These are phyloP conservation scores for Hirtodrosophila alboralis DNA, from an alignment of 2,888 invertebrate species.

Conservation along the genomic window DNA sequence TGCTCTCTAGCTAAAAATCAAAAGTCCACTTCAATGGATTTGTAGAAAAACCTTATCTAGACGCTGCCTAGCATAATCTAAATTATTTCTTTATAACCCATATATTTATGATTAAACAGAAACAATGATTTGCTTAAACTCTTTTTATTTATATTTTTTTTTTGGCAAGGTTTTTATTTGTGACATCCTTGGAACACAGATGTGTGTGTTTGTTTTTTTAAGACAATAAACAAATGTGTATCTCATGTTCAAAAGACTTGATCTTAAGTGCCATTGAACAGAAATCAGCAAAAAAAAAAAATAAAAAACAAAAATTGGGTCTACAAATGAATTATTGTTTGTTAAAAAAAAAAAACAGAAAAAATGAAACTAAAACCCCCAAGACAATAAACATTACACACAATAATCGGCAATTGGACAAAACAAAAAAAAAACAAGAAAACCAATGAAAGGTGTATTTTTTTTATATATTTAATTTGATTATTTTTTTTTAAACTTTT, in stretches of 20 bases:
- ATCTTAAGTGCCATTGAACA: constrained; percentile 48
- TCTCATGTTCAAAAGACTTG: constrained; percentile 12
- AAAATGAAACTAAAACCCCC: no score
- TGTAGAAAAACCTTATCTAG: constrained; percentile 25
- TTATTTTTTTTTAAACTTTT: constrained; percentile 8
- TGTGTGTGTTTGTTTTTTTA: no score
- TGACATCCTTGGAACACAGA: constrained; percentile 33
- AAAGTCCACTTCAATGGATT: constrained; percentile 22
- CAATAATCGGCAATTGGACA: constrained; percentile 54
- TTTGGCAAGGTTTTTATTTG: background rate
- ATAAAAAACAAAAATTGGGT: constrained; percentile 26
- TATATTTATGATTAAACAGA: background rate
- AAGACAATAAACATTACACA: constrained; percentile 56
- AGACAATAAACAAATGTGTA: constrained; percentile 43
- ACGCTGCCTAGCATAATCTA: constrained; percentile 21
- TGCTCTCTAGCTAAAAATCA: no score
- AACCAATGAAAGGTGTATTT: constrained; percentile 51
- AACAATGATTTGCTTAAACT: background rate
- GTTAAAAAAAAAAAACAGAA: constrained; percentile 29
- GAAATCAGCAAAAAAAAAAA: constrained; percentile 4
- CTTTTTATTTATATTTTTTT: no score
- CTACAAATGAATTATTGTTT: constrained; percentile 42
- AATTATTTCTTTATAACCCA: constrained; percentile 24
- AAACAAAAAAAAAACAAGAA: constrained; percentile 23
- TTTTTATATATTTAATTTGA: constrained; percentile 13